Evolutionary conservation across 1,140 invertebrate species (phyloP).

Genomic region (Tachypleus tridentatus): DNA sequence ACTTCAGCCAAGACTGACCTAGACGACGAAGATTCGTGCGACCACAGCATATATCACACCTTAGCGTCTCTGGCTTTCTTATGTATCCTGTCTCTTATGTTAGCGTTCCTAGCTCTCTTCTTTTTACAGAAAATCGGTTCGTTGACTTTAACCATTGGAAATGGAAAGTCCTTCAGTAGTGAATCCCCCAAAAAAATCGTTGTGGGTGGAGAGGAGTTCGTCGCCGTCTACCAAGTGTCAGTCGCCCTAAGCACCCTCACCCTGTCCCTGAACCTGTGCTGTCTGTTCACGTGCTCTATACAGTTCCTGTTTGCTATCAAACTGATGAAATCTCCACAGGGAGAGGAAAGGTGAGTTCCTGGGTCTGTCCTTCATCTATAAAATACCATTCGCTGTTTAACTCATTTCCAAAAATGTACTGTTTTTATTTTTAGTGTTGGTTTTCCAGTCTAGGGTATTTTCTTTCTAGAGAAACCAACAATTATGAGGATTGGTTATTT

Average conservation of each 20-base stretch:
- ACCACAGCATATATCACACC: slow-evolving; percentile 39
- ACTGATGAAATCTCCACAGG: slow-evolving; percentile 60
- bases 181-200: slow-evolving; percentile 30
- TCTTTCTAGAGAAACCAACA: no score
- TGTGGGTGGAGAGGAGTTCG: slow-evolving; percentile 58
- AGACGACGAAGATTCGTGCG: no score
- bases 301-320: slow-evolving; percentile 88
- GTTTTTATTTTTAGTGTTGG: slow-evolving; percentile 24
- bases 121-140: no score
- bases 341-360: slow-evolving; percentile 40
- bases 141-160: no score
- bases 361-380: no score
- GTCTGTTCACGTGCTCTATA: slow-evolving; percentile 79
- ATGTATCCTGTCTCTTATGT: slow-evolving; percentile 64
- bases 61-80: slow-evolving; percentile 72
- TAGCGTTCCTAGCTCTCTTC: slow-evolving; percentile 67
- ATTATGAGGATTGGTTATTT: no score
- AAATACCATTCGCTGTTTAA: no score
- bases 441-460: slow-evolving; percentile 32
- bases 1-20: no score
- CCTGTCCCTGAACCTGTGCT: slow-evolving; percentile 77
- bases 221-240: slow-evolving; percentile 78
- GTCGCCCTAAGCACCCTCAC: slow-evolving; percentile 74
- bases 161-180: no score
- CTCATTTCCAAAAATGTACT: no score